Conservation (phyloP, 2,113 vertebrate genomes). For the Vimba vimba region DNA sequence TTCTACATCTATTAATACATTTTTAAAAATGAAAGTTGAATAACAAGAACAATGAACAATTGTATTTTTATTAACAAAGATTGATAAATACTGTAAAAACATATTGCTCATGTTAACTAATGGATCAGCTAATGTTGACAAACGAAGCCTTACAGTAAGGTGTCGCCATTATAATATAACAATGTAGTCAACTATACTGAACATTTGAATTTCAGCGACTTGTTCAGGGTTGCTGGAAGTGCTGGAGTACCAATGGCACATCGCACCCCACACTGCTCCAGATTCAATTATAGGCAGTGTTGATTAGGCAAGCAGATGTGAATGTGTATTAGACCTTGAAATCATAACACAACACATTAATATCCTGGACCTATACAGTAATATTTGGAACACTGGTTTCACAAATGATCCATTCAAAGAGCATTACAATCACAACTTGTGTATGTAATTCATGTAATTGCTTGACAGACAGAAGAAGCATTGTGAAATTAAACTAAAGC, state of each 20-base stretch:
- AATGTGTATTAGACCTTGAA: conserved; percentile 45
- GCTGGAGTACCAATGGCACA: not conserved
- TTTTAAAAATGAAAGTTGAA: not conserved
- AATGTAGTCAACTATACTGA: not conserved
- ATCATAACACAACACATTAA: conserved; percentile 37
- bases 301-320: conserved; percentile 44
- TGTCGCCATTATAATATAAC: not conserved
- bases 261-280: conserved; percentile 10
- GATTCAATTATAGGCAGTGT: conserved; percentile 40
- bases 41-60: no score
- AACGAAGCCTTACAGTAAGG: not conserved
- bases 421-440: not conserved
- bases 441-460: not conserved
- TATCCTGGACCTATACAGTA: not conserved
- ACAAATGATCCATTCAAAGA: not conserved
- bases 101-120: no score
- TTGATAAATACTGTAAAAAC: no score
- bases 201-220: not conserved
- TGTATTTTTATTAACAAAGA: no score
- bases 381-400: not conserved
- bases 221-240: conserved; percentile 13
- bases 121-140: not conserved
- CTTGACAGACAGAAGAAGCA: conserved; percentile 48
- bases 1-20: not conserved
- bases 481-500: conserved; percentile 48